Evolutionary conservation across 1,140 invertebrate species (phyloP).

Genomic region (Penaeus indicus): DNA sequence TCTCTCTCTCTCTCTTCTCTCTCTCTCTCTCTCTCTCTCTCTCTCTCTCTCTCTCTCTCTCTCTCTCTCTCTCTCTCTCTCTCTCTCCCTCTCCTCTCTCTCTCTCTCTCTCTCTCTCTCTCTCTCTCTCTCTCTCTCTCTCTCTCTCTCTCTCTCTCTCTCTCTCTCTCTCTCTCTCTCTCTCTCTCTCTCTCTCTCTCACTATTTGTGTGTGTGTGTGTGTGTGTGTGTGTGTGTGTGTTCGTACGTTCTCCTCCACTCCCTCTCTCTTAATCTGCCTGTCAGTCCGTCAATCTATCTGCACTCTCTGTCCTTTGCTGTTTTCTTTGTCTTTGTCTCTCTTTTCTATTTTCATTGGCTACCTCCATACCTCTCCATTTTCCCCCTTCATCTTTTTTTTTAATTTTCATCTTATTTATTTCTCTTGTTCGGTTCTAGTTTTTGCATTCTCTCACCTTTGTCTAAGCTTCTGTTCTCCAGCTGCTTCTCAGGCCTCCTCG

Average conservation of each 20-base stretch:
- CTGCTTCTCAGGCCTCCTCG: too few species aligned
- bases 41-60: not conserved
- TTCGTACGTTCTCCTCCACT: not conserved
- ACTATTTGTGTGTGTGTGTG: slow-evolving; percentile 18
- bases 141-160: not conserved
- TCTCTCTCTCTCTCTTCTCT: too few species aligned
- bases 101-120: not conserved
- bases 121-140: not conserved
- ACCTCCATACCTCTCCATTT: not conserved
- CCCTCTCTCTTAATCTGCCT: not conserved
- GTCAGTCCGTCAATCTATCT: too few species aligned
- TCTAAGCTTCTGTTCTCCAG: too few species aligned
- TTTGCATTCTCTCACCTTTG: too few species aligned
- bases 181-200: not conserved
- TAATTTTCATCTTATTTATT: too few species aligned
- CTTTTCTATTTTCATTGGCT: not conserved
- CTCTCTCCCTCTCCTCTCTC: not conserved
- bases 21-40: not conserved
- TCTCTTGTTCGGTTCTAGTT: too few species aligned
- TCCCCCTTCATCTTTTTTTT: not conserved
- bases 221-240: slow-evolving; percentile 11
- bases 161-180: not conserved
- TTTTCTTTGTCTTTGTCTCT: not conserved
- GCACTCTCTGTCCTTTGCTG: too few species aligned
- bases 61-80: not conserved